phyloP scores from a whole-genome alignment of 2,888 invertebrate species.

The Amorpha juglandis region DNA sequence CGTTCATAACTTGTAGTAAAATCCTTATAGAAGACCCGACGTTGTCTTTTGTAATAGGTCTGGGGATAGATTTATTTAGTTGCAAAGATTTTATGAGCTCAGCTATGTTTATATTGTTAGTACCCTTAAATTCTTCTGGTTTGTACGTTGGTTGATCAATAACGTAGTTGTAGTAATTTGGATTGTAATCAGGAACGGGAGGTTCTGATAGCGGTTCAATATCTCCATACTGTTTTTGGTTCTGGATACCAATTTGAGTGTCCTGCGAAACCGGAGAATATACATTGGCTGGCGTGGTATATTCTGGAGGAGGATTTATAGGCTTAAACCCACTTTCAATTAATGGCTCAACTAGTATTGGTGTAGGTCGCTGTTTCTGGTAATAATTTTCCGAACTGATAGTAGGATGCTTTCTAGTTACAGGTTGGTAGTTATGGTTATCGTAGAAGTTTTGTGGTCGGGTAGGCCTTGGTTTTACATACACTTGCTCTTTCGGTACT shows the following conservation, averaged over 20 bases:
- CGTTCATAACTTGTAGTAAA: conserved; percentile 89
- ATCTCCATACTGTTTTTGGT: conserved; percentile 48
- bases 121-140: conserved; percentile 46
- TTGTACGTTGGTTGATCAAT: conserved; percentile 54
- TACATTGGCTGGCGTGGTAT: conserved; percentile 50
- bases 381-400: conserved; percentile 73
- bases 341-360: conserved; percentile 51
- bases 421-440: conserved; percentile 48
- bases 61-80: conserved; percentile 89
- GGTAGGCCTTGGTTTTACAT: conserved; percentile 63
- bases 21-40: conserved; percentile 91
- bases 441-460: conserved; percentile 63
- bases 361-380: conserved; percentile 60
- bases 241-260: conserved; percentile 41
- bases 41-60: conserved; percentile 90
- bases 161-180: conserved; percentile 64
- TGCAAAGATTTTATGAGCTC: conserved; percentile 89
- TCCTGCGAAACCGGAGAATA: conserved; percentile 51
- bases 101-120: conserved; percentile 60
- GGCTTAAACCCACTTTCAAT: conserved; percentile 74
- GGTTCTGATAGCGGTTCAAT: conserved; percentile 45
- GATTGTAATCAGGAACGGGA: conserved; percentile 48
- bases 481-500: conserved; percentile 61
- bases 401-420: conserved; percentile 55
- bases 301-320: conserved; percentile 51